Conservation (phyloP, 2,797 vertebrate species). For the Agapornis canus region DNA sequence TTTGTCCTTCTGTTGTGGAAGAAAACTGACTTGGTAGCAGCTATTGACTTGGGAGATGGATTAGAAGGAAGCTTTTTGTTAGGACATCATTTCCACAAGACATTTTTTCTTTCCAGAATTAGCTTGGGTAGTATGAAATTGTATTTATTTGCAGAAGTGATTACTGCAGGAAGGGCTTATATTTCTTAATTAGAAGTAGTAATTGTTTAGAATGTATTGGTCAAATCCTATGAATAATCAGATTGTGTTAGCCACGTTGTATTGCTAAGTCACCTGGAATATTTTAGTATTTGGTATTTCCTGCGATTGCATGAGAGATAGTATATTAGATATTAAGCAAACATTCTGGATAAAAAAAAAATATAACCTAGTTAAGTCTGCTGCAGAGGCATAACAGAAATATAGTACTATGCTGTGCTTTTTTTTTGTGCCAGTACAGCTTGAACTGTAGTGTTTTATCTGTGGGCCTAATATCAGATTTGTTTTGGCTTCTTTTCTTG, state of each 20-base stretch:
- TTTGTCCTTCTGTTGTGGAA: background rate
- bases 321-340: constrained; percentile 14
- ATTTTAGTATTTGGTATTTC: constrained; percentile 43
- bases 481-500: background rate
- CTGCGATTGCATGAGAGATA: background rate
- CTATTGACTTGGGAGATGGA: background rate
- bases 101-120: background rate
- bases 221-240: constrained; percentile 18
- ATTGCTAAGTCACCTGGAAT: constrained; percentile 48
- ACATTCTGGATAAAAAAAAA: constrained; percentile 58
- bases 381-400: background rate
- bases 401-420: background rate
- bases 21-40: background rate
- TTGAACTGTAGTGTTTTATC: background rate
- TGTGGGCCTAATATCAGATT: background rate
- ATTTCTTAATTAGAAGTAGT: constrained; percentile 31
- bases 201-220: background rate
- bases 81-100: background rate
- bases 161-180: background rate
- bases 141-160: background rate
- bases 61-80: background rate
- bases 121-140: constrained; percentile 2
- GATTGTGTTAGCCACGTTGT: background rate
- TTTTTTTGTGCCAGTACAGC: background rate
- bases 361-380: background rate